These are phyloP conservation scores for Trichomalopsis sarcophagae DNA, from an alignment of 1,140 invertebrate genomes.

Conservation along the genomic window DNA sequence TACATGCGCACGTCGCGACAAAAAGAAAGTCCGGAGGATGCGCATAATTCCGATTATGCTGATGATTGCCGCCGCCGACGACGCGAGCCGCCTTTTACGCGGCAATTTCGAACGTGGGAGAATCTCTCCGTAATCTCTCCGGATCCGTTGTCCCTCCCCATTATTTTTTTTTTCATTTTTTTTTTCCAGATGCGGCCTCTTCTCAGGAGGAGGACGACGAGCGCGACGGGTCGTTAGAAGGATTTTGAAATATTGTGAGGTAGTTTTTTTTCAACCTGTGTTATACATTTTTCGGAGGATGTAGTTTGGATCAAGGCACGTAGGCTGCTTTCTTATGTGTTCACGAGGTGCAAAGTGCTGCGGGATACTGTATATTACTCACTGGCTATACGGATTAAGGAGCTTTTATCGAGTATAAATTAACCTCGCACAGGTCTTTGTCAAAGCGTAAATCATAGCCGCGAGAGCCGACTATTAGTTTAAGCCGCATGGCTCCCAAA, in stretches of 20 bases:
- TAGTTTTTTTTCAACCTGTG: background rate
- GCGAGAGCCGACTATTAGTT: background rate
- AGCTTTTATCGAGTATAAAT: slow-evolving; percentile 6
- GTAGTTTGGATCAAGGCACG: background rate
- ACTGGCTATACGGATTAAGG: slow-evolving; percentile 6
- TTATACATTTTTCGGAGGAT: slow-evolving; percentile 18
- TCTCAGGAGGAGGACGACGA: background rate
- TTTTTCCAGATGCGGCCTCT: slow-evolving; percentile 35
- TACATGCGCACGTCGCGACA: background rate
- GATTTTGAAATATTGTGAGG: background rate
- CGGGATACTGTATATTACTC: background rate
- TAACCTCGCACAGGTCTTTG: background rate
- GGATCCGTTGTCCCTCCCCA: slow-evolving; percentile 39
- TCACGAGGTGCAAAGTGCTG: slow-evolving; percentile 22
- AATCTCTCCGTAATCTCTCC: slow-evolving; percentile 42
- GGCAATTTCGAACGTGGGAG: slow-evolving; percentile 47
- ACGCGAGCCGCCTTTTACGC: slow-evolving; percentile 42
- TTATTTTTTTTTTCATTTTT: slow-evolving; percentile 6
- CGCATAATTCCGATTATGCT: slow-evolving; percentile 54
- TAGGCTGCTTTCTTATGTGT: background rate
- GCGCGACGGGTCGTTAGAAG: background rate
- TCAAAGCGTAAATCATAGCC: background rate
- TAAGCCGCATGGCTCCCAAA: background rate
- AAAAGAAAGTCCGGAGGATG: slow-evolving; percentile 22
- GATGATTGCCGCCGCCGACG: slow-evolving; percentile 43